Percentiles rank a stretch among this genome's conserved stretches.
Evolutionary conservation across 2,797 vertebrate genomes (phyloP).

Genomic region (Enteromius viviparus): DNA sequence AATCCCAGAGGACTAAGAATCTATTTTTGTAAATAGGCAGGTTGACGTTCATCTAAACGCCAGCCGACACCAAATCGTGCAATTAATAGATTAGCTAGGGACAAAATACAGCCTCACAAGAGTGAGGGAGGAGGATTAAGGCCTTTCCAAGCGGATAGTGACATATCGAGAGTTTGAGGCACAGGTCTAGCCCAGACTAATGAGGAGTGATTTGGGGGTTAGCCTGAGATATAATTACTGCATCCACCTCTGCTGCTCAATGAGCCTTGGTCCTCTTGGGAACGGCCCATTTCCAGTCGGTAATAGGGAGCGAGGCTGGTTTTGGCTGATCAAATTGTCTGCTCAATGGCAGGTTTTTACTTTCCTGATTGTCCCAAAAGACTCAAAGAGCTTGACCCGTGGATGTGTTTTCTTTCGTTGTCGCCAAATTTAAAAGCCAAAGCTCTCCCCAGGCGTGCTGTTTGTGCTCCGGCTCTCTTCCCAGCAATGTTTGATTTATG

Average conservation of each 20-base stretch:
- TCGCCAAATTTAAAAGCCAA: slow-evolving; percentile 67
- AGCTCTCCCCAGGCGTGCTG: slow-evolving; percentile 57
- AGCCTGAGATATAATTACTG: slow-evolving; percentile 80
- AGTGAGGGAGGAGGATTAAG: slow-evolving; percentile 44
- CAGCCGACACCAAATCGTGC: slow-evolving; percentile 68
- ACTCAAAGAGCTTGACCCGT: slow-evolving; percentile 74
- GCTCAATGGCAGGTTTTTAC: slow-evolving; percentile 71
- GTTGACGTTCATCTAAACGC: slow-evolving; percentile 65
- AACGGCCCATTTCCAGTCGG: slow-evolving; percentile 76
- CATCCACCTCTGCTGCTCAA: slow-evolving; percentile 80
- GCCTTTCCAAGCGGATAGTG: slow-evolving; percentile 60
- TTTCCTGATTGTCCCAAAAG: slow-evolving; percentile 74
- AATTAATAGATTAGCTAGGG: slow-evolving; percentile 71
- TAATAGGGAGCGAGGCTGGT: slow-evolving; percentile 73
- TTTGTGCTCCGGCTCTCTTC: slow-evolving; percentile 53
- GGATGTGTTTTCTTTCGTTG: slow-evolving; percentile 46
- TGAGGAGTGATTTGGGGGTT: slow-evolving; percentile 78
- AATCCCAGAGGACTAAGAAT: slow-evolving; percentile 53
- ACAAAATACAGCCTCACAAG: slow-evolving; percentile 56
- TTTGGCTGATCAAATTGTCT: slow-evolving; percentile 76
- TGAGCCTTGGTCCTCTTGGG: slow-evolving; percentile 77
- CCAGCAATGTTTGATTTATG: slow-evolving; percentile 71
- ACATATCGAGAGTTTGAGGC: slow-evolving; percentile 68
- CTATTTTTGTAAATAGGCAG: slow-evolving; percentile 57
- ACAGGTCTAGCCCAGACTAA: slow-evolving; percentile 72